phyloP scores from a whole-genome alignment of 1,140 invertebrate genomes.

The Bombus soroeensis region DNA sequence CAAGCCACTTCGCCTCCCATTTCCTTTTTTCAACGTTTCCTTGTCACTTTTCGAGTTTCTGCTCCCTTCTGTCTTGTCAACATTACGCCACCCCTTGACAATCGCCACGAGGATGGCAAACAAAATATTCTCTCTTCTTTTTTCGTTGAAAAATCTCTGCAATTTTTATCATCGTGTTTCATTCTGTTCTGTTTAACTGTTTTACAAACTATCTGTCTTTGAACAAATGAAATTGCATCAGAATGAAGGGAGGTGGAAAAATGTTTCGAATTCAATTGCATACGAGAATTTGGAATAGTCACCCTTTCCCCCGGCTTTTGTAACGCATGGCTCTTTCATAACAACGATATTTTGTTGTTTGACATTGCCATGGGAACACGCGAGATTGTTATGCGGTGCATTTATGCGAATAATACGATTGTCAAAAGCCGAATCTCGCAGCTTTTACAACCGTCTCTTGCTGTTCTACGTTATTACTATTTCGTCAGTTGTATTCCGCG shows the following conservation, averaged over 20 bases:
- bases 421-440: neutral
- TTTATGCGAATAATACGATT: slow-evolving; percentile 17
- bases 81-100: neutral
- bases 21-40: slow-evolving; percentile 73
- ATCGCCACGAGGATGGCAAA: neutral
- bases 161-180: neutral
- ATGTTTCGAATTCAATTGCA: neutral
- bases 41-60: slow-evolving; percentile 67
- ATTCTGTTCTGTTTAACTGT: neutral
- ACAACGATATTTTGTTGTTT: neutral
- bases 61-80: neutral
- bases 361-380: no score
- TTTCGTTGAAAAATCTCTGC: neutral
- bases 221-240: slow-evolving; percentile 1
- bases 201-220: neutral
- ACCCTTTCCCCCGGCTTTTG: neutral
- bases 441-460: neutral
- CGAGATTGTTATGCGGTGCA: neutral
- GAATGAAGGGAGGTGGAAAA: neutral
- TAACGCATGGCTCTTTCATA: neutral
- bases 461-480: slow-evolving; percentile 23
- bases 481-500: neutral
- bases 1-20: slow-evolving; percentile 66
- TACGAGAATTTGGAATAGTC: neutral
- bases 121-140: neutral